Evolutionary conservation across 2,888 invertebrate species (phyloP).

Genomic region (Busseola fusca): DNA sequence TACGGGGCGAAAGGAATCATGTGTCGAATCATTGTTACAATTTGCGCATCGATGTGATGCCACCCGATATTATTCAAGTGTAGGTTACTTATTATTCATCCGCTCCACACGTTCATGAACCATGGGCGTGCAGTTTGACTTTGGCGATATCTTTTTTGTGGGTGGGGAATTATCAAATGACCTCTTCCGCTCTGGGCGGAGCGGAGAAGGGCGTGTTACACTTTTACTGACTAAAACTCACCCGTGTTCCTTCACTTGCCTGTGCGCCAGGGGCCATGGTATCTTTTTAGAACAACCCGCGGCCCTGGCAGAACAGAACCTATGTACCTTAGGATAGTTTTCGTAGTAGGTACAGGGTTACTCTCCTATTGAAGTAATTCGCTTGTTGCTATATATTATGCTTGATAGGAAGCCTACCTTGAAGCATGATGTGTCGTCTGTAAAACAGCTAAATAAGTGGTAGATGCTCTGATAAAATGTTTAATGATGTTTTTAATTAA

Average conservation of each 20-base stretch:
- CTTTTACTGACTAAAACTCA: too few species aligned
- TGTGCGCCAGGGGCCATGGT: too few species aligned
- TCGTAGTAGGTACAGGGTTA: neutral
- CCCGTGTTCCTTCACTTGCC: too few species aligned
- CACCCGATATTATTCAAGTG: neutral
- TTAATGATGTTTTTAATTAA: neutral
- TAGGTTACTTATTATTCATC: neutral
- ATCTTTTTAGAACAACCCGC: too few species aligned
- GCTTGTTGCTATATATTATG: neutral
- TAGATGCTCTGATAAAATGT: conserved; percentile 7
- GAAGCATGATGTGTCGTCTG: neutral
- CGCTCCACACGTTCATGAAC: neutral
- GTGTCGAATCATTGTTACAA: neutral
- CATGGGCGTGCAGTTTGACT: conserved; percentile 1
- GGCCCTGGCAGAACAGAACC: too few species aligned
- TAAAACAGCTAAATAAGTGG: neutral
- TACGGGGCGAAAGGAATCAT: neutral
- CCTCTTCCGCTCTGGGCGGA: too few species aligned
- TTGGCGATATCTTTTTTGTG: too few species aligned
- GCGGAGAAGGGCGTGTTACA: too few species aligned
- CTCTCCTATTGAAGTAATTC: neutral
- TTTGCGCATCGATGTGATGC: neutral
- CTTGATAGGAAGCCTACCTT: neutral
- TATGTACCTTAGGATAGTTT: neutral
- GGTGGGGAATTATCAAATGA: too few species aligned